Evolutionary conservation across 2,888 invertebrate genomes (phyloP), one percentile per base, ranked within the genome.

Genomic region (Pammene fasciana): DNA sequence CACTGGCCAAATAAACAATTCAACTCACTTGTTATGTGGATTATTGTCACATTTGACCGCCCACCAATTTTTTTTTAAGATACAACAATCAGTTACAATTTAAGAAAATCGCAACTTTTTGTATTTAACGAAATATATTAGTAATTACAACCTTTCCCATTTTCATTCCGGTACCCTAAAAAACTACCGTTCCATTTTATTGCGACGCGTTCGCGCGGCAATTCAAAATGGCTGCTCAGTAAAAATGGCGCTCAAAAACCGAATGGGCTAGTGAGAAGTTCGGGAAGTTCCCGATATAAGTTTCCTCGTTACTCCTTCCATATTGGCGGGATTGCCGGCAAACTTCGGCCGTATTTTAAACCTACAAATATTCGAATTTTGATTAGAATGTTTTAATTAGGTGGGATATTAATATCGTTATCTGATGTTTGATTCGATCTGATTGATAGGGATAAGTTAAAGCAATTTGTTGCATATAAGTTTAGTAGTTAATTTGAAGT

Each of bases 341-440:
- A 75, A 79, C 75, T 78, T 78, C 26, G 70, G 60, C 65, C 77
- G 74, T 76, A 80, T 78, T 80, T 79, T 77, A 79, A 81, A 76
- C 74, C 72, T 73, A 54, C 70, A 72, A 71, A 73, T 78, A 78
- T 77, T 75, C 65, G 74, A 74, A 78, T 79, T 77, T 76, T 78
- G 76, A 75, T 76, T 68, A 71, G 78, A 83, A 85, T 83, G 81
- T 87, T 88, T 87, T 88, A 88, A 89, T 88, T 86, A 87, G 61
- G 48, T 55, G 59, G 38, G 65, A 56, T 60, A 67, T 73, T 67
- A 70, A 73, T 72, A 67, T 70, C 60, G 54, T 16, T 62, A 62
- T 61, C 55, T 41, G 70, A 67, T 65, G 46, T 59, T 38, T 16
- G 46, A 36, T 36, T 46, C 36, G 5, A 55, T 56, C 48, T 62